Evolutionary conservation across 1,140 invertebrate species (phyloP).

Genomic region (Rhopalosiphum maidis): DNA sequence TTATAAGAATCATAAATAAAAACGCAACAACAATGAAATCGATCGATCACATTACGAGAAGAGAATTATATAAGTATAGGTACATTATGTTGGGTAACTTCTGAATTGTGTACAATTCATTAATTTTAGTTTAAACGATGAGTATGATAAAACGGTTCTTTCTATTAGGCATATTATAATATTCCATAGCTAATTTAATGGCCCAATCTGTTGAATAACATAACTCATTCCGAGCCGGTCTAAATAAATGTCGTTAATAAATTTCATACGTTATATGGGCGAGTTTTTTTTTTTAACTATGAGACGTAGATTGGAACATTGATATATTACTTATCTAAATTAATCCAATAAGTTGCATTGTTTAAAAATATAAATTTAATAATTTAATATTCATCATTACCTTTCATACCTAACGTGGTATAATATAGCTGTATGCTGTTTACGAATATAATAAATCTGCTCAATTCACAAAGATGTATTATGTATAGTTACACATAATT

Average conservation of each 20-base stretch:
- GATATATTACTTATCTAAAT: neutral
- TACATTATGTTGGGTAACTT: neutral
- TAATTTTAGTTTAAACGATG: neutral
- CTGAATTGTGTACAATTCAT: neutral
- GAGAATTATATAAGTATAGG: neutral
- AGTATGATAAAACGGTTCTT: neutral
- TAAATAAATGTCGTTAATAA: neutral
- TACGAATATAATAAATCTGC: too few relatives aligned
- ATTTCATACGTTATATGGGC: neutral
- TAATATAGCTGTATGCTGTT: neutral
- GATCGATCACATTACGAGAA: neutral
- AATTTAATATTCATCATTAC: neutral
- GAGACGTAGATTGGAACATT: neutral
- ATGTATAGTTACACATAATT: too few relatives aligned
- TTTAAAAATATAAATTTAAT: neutral
- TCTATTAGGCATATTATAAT: neutral
- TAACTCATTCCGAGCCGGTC: neutral
- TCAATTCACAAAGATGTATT: too few relatives aligned
- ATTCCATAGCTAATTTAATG: neutral
- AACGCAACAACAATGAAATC: neutral
- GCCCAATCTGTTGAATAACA: neutral
- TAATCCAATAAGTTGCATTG: neutral
- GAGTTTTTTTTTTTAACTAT: neutral
- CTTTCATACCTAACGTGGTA: neutral
- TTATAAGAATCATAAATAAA: neutral